phyloP scores from a whole-genome alignment of 2,113 vertebrate species.

The Bubalus kerabau region DNA sequence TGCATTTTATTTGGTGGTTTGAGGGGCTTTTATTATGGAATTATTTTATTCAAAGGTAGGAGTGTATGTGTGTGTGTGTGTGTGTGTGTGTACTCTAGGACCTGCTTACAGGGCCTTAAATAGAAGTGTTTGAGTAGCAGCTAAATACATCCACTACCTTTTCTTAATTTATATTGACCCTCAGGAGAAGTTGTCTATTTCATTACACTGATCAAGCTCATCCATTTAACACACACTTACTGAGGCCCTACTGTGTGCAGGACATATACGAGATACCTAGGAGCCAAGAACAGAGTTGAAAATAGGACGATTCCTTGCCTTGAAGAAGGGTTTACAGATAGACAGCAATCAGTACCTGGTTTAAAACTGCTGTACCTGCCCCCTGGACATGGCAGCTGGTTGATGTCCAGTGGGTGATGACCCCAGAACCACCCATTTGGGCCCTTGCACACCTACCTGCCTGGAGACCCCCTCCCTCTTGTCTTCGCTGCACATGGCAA shows the following conservation, averaged over 20 bases:
- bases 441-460: neutral
- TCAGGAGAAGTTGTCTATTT: neutral
- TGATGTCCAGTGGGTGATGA: neutral
- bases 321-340: neutral
- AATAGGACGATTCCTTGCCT: neutral
- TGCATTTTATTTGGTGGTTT: neutral
- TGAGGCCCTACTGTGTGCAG: neutral
- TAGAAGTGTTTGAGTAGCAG: too few species aligned
- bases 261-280: rapidly evolving
- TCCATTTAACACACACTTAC: too few species aligned
- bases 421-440: neutral
- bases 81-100: neutral
- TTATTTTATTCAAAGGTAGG: neutral
- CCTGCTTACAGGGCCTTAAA: neutral
- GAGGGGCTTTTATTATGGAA: neutral
- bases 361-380: neutral
- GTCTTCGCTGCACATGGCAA: rapidly evolving
- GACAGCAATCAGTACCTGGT: rapidly evolving
- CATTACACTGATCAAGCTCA: neutral
- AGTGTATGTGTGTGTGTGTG: rapidly evolving
- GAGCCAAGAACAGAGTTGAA: rapidly evolving
- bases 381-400: neutral
- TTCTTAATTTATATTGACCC: neutral
- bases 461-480: neutral
- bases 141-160: neutral